Conservation (phyloP, 2,888 invertebrate genomes). For the Drosophila leonis region DNA sequence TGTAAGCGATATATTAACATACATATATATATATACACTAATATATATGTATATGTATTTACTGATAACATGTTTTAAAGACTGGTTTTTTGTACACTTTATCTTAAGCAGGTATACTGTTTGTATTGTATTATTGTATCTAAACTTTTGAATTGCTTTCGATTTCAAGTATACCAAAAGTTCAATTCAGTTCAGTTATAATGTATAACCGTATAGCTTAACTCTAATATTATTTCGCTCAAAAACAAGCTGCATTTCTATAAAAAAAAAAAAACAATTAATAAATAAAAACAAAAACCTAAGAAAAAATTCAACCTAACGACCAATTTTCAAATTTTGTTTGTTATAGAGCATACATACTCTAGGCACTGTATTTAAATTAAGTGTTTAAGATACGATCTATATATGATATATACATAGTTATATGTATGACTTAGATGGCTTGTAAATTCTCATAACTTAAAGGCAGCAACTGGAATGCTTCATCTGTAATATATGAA, state of each 20-base stretch:
- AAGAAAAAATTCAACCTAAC: constrained; percentile 67
- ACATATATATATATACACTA: constrained; percentile 20
- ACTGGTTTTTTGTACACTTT: constrained; percentile 84
- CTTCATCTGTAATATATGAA: constrained; percentile 76
- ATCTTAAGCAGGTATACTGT: constrained; percentile 74
- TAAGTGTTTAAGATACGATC: constrained; percentile 32
- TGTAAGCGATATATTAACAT: constrained; percentile 27
- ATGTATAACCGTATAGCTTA: not conserved
- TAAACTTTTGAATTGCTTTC: constrained; percentile 22
- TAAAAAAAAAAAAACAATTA: not conserved
- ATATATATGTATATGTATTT: constrained; percentile 36
- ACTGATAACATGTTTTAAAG: constrained; percentile 77
- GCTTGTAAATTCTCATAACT: constrained; percentile 77
- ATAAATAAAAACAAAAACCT: not conserved
- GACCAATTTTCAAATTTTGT: constrained; percentile 74
- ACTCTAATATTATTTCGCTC: constrained; percentile 2
- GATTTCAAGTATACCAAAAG: constrained; percentile 37
- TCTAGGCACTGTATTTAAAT: constrained; percentile 51
- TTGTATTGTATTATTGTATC: constrained; percentile 44
- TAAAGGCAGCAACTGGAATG: constrained; percentile 52
- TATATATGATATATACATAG: constrained; percentile 18
- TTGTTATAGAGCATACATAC: constrained; percentile 38
- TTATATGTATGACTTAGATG: constrained; percentile 42
- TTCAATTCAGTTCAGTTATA: constrained; percentile 11
- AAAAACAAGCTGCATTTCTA: constrained; percentile 27